Percentiles rank a stretch among this genome's conserved stretches.
phyloP scores from a whole-genome alignment of 2,888 invertebrate species.

The Aspidapion aeneum region DNA sequence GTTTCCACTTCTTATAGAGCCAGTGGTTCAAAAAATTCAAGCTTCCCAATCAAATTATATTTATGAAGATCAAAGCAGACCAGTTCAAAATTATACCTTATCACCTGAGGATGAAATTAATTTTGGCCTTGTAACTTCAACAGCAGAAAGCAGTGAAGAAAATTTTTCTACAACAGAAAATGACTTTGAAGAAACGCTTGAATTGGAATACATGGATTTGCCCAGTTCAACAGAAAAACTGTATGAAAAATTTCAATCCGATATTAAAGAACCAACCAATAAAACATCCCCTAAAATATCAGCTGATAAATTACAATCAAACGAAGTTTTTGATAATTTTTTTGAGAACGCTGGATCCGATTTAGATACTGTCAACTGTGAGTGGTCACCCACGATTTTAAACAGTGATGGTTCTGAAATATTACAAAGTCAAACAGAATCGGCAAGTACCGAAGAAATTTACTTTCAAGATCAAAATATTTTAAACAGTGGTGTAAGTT shows the following conservation, averaged over 20 bases:
- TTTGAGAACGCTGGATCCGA: neutral
- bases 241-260: neutral
- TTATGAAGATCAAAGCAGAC: slow-evolving; percentile 54
- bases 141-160: neutral
- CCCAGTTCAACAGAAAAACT: neutral
- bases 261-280: neutral
- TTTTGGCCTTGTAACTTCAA: slow-evolving; percentile 12
- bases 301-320: no score
- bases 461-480: neutral
- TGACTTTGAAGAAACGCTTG: neutral
- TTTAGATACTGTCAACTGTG: neutral
- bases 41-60: slow-evolving; percentile 65
- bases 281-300: neutral
- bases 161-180: neutral
- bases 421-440: neutral
- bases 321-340: neutral
- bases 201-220: neutral
- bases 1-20: slow-evolving; percentile 67
- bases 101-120: slow-evolving; percentile 31
- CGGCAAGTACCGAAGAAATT: neutral
- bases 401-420: neutral
- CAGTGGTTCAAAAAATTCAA: slow-evolving; percentile 66
- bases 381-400: neutral
- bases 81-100: slow-evolving; percentile 39
- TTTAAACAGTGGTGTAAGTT: neutral